Base-by-base conservation (phyloP, 1,140 invertebrate genomes). In the Rhyzopertha dominica region DNA sequence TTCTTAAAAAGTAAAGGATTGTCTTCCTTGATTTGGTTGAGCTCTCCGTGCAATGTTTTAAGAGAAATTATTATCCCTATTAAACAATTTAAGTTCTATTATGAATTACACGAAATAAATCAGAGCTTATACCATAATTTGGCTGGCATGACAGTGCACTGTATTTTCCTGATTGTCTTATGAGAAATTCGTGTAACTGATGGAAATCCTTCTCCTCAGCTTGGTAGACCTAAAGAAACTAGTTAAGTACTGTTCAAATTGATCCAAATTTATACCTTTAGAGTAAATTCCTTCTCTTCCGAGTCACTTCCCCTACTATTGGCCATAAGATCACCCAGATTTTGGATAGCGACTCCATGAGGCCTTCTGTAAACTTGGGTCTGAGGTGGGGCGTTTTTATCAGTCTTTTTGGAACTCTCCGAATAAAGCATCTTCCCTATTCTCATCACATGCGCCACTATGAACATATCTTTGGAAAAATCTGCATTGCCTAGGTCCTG, bases 191-290 rank as follows among this genome's bases (percentile, higher is more conserved):
- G 66, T 91, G 90, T 37, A 94, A 65, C 56, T 90, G 84, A 64
- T 87, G 81, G 53, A 90, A 94, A 58, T 95, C 90, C 68, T 90
- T 92, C 61, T 95, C 91, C 62, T 92, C 90, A 24, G 82, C 81
- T 71, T 87, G 85, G 54, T 82, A 90, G 0, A 92, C 80, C 77
- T 87, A 52, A 58, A 72, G 37, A 43, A 35, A 32, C 14, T 17
- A 19, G 4, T 20, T 44, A 25, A n/a, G n/a, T n/a, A 1, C 16
- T 17, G 3, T 26, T 20, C 7, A 9, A 2, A 18, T 18, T 29
- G 25, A 14, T 28, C 17, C 5, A n/a, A 38, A 16, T 25, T 35
- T 22, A 31, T 39, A 59, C 59, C 29, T 62, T 64, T 43, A 64
- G 47, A 18, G 77, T 85, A 54, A 81, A 82, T 59, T 89, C 82